A percentile compares a stretch with the other conserved stretches of the same genome.
These are phyloP conservation scores for Condylostylus longicornis DNA, from an alignment of 1,140 invertebrate species.

Conservation along the genomic window DNA sequence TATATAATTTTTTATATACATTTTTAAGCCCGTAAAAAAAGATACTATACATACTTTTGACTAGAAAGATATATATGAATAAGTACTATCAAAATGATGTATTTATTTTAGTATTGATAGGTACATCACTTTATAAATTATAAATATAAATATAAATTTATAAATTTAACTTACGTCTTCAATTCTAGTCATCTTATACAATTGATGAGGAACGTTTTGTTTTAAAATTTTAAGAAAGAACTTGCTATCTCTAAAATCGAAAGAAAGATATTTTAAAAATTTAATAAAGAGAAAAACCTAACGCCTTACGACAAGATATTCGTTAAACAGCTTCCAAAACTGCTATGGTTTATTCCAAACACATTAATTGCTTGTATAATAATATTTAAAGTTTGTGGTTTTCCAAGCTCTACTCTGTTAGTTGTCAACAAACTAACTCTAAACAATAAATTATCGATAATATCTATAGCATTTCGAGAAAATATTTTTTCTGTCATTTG, in stretches of 20 bases:
- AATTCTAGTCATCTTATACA: conserved; percentile 25
- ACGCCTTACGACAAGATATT: conserved; percentile 26
- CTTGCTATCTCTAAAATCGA: conserved; percentile 21
- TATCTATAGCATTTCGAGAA: conserved; percentile 20
- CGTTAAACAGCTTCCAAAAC: conserved; percentile 23
- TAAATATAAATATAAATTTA: no score
- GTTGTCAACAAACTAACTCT: conserved; percentile 26
- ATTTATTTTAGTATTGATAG: no score
- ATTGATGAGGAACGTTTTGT: conserved; percentile 25
- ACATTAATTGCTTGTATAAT: conserved; percentile 24
- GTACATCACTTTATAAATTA: no score
- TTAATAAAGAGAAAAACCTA: not conserved
- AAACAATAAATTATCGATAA: conserved; percentile 26
- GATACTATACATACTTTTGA: no score
- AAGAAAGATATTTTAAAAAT: not conserved
- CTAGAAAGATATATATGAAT: no score
- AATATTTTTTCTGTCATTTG: conserved; percentile 5
- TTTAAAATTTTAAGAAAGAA: conserved; percentile 30
- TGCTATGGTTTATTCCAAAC: conserved; percentile 22
- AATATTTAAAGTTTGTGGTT: conserved; percentile 24
- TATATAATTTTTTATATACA: no score
- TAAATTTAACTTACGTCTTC: conserved; percentile 15
- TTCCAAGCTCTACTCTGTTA: conserved; percentile 22
- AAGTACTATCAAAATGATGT: no score
- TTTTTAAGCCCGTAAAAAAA: no score